Percentiles rank a stretch among this genome's conserved stretches.
These are phyloP conservation scores for Dendronephthya gigantea DNA, from an alignment of 64 coral and sea anemone genomes.

Conservation along the genomic window DNA sequence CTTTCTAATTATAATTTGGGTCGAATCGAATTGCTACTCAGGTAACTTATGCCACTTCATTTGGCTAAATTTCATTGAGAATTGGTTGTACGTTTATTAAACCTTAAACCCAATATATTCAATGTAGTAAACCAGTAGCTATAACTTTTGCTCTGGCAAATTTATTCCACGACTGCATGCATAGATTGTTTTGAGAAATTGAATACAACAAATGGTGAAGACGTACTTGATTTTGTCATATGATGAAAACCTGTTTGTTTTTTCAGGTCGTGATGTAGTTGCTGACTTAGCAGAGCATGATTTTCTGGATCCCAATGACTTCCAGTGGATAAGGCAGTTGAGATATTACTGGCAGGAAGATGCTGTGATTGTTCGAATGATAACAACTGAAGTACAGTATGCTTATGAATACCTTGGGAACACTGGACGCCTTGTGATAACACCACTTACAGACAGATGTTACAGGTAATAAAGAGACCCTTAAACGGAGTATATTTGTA, in stretches of 20 bases:
- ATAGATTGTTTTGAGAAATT: too few relatives aligned
- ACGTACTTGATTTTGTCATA: too few relatives aligned
- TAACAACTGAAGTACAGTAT: conserved; percentile 76
- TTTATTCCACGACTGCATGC: too few relatives aligned
- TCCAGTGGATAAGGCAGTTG: conserved; percentile 95
- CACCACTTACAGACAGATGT: conserved; percentile 89
- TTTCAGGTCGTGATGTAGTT: conserved; percentile 81
- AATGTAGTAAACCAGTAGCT: too few relatives aligned
- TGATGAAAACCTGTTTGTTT: neutral
- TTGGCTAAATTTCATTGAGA: neutral
- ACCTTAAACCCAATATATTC: too few relatives aligned
- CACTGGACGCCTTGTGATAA: conserved; percentile 82
- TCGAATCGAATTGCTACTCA: too few relatives aligned
- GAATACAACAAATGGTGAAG: too few relatives aligned
- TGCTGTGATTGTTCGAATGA: conserved; percentile 75
- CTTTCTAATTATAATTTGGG: too few relatives aligned
- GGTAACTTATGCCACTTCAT: too few relatives aligned
- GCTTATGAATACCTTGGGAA: conserved; percentile 94
- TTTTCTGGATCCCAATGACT: conserved; percentile 59
- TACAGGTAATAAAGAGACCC: conserved; percentile 45
- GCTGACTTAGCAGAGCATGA: conserved; percentile 57
- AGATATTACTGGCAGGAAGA: conserved; percentile 83
- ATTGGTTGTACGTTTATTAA: neutral
- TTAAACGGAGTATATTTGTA: too few relatives aligned
- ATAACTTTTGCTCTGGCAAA: too few relatives aligned